phyloP scores from a whole-genome alignment of 2,888 invertebrate genomes.

The Zelleria hepariella region DNA sequence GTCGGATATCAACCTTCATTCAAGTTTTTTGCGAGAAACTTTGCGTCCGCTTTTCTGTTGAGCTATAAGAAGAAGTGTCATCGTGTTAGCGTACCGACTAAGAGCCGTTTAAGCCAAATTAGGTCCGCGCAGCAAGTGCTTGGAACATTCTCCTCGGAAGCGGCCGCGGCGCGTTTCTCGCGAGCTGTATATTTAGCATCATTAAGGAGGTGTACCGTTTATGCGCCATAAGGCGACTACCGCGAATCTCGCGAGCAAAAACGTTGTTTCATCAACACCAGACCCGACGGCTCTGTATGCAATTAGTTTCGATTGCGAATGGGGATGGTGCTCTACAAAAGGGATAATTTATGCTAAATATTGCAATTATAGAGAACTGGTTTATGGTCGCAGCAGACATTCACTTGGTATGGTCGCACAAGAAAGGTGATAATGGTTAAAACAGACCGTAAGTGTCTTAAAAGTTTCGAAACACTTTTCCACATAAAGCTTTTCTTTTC shows the following conservation, averaged over 20 bases:
- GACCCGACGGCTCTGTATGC: slow-evolving; percentile 28
- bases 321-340: slow-evolving; percentile 27
- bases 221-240: slow-evolving; percentile 43
- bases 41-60: background rate
- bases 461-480: background rate
- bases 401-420: background rate
- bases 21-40: background rate
- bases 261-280: slow-evolving; percentile 56
- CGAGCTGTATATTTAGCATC: slow-evolving; percentile 44
- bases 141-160: background rate
- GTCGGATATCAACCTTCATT: background rate
- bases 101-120: background rate
- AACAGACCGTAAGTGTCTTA: too few relatives aligned
- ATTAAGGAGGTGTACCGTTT: slow-evolving; percentile 41
- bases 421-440: background rate
- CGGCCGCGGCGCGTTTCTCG: slow-evolving; percentile 18
- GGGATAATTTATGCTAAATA: slow-evolving; percentile 1
- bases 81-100: background rate
- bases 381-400: background rate
- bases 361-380: background rate
- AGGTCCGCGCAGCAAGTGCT: background rate
- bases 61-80: background rate
- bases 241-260: slow-evolving; percentile 44
- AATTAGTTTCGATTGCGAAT: slow-evolving; percentile 47
- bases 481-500: background rate